Base-by-base conservation (phyloP, 2,797 vertebrate species). In the Lates japonicus region DNA sequence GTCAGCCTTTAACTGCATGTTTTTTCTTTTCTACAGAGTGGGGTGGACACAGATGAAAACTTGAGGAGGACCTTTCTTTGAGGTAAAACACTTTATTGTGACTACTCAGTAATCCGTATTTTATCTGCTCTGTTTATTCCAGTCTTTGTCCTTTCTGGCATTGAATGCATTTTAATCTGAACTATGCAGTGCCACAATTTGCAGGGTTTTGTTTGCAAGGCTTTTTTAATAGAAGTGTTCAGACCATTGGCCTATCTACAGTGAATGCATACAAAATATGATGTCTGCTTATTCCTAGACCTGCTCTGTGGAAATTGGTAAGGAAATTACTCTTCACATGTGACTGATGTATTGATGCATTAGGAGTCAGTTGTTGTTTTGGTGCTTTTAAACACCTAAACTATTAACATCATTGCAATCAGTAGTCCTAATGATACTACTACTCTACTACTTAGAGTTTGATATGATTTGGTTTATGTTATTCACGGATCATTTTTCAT, bases 41-140 rank as follows among this genome's bases (percentile, higher is more conserved):
- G 94, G 2, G 44, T 96, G 68, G 94, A 97, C 82, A 89, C 88
- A 81, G 95, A 96, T 63, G 95, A 95, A 86, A 93, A 90, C 80
- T 92, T 70, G 94, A 94, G 71, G 85, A 94, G 71, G 85, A 90
- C 60, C 82, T 87, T 78, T 76, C 88, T 73, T 69, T 37, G 91
- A 96, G 96, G 96, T 95, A 95, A 93, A 61, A 6, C 44, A 9
- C 29, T 33, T 63, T 73, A 48, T 33, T 59, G 29, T 19, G 37
- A 49, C 25, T 10, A 11, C 63, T 29, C 33, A 55, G 12, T 62
- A 8, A 66, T 62, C 17, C 37, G 35, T 61, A 20, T 70, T 80
- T 55, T 25, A 39, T 29, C 44, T 1, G 0, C n/a, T 74, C 48
- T 54, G 11, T 81, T 70, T 39, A 22, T 75, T 70, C 10, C 31